Conservation (phyloP, 2,113 vertebrate species). For the Actenoides lindsayi region DNA sequence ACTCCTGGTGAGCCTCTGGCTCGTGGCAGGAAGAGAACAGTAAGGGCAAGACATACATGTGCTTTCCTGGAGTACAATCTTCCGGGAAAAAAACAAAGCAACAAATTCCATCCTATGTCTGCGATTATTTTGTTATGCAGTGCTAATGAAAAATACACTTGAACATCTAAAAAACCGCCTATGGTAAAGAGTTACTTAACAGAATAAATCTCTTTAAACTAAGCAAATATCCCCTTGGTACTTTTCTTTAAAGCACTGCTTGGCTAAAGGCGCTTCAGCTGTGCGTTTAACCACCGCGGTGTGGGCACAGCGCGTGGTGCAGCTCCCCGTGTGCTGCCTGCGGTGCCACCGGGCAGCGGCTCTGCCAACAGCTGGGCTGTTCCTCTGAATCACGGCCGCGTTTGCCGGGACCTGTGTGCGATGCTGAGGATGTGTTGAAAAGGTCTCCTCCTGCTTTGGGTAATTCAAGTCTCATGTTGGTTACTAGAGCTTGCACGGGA, state of each 20-base stretch:
- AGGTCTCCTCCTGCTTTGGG: neutral
- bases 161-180: slow-evolving; percentile 58
- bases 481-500: neutral
- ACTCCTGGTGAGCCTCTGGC: neutral
- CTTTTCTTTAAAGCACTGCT: neutral
- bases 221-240: slow-evolving; percentile 65
- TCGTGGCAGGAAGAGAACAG: neutral
- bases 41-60: neutral
- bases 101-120: slow-evolving; percentile 43
- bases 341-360: neutral
- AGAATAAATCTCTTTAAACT: slow-evolving; percentile 69
- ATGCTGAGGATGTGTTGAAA: accelerated
- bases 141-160: slow-evolving; percentile 68
- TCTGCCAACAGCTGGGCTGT: neutral
- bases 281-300: accelerated
- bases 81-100: neutral
- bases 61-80: neutral
- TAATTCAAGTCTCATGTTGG: neutral
- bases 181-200: slow-evolving; percentile 65
- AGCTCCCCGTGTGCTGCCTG: neutral
- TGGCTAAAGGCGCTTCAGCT: neutral
- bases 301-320: accelerated
- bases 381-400: neutral
- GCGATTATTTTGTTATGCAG: slow-evolving; percentile 74
- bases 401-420: neutral